A percentile compares a stretch with the other conserved stretches of the same genome.
These are phyloP conservation scores for Callospermophilus lateralis DNA, from an alignment of 2,113 vertebrate genomes.

Conservation along the genomic window DNA sequence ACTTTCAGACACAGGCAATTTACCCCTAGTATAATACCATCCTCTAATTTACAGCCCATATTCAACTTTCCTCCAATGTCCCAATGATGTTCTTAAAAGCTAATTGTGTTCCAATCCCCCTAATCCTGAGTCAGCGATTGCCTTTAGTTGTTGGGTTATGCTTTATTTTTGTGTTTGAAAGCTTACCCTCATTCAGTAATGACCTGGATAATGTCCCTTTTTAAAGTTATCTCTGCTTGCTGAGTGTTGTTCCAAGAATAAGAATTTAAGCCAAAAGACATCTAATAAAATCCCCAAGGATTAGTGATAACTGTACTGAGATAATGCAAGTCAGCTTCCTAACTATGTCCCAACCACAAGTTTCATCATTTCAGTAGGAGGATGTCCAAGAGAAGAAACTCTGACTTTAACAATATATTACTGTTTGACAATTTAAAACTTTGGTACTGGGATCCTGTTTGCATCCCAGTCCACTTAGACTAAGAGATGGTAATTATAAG, in stretches of 20 bases:
- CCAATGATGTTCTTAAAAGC: not conserved
- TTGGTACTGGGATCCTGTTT: conserved; percentile 82
- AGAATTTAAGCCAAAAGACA: conserved; percentile 86
- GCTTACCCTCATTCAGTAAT: conserved; percentile 77
- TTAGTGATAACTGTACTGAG: conserved; percentile 82
- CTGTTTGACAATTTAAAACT: conserved; percentile 86
- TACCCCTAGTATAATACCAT: not conserved
- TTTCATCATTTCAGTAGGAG: conserved; percentile 79
- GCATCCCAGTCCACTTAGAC: conserved; percentile 84
- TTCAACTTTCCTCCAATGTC: not conserved
- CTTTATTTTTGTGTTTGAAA: conserved; percentile 80
- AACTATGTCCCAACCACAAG: conserved; percentile 73
- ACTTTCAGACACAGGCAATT: not conserved
- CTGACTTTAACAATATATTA: conserved; percentile 84
- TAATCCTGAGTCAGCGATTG: not conserved
- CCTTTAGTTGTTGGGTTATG: not conserved
- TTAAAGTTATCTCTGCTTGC: conserved; percentile 83
- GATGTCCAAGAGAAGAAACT: conserved; percentile 79
- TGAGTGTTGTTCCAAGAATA: conserved; percentile 86
- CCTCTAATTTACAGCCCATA: not conserved
- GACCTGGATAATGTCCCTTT: conserved; percentile 83
- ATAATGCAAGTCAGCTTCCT: conserved; percentile 82
- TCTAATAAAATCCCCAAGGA: conserved; percentile 87
- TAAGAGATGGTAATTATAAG: conserved; percentile 81
- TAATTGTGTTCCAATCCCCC: not conserved